Percentiles rank a stretch among this genome's conserved stretches.
These are phyloP conservation scores for Diarsia rubi DNA, from an alignment of 2,888 invertebrate species.

Conservation along the genomic window DNA sequence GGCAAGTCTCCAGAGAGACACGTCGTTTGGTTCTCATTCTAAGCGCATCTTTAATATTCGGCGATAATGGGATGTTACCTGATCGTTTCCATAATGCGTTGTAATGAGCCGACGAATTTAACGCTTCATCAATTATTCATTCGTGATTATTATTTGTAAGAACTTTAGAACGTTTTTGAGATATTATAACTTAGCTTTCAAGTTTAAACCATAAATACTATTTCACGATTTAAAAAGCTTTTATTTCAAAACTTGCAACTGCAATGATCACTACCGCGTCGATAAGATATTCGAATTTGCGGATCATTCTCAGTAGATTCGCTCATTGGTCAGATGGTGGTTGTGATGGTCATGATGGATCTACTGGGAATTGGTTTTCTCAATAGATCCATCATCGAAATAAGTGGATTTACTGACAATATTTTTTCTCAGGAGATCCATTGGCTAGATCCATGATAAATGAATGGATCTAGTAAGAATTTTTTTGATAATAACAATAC, in stretches of 20 bases:
- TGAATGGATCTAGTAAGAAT: too few relatives aligned
- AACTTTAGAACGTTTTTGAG: conserved; percentile 40
- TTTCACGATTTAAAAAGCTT: conserved; percentile 13
- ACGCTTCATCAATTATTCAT: conserved; percentile 83
- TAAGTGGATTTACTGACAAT: too few relatives aligned
- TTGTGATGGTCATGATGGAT: too few relatives aligned
- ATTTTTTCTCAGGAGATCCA: too few relatives aligned
- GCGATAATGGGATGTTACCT: conserved; percentile 77
- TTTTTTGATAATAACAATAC: too few relatives aligned
- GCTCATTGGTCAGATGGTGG: too few relatives aligned
- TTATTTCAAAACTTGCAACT: conserved; percentile 4
- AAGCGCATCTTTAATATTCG: conserved; percentile 73
- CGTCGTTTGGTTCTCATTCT: conserved; percentile 47
- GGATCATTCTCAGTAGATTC: too few relatives aligned
- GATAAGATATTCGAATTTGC: not conserved
- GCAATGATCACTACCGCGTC: not conserved
- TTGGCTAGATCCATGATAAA: too few relatives aligned
- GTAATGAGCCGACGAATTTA: conserved; percentile 80
- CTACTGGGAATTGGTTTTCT: too few relatives aligned
- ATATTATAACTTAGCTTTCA: conserved; percentile 18
- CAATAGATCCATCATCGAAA: too few relatives aligned
- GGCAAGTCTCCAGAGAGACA: conserved; percentile 43
- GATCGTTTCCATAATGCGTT: conserved; percentile 79
- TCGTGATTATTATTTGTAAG: conserved; percentile 75
- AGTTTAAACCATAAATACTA: conserved; percentile 18